Evolutionary conservation across 2,797 vertebrate species (phyloP), one percentile per base, ranked within the genome.

Genomic region (Hippoglossus hippoglossus): DNA sequence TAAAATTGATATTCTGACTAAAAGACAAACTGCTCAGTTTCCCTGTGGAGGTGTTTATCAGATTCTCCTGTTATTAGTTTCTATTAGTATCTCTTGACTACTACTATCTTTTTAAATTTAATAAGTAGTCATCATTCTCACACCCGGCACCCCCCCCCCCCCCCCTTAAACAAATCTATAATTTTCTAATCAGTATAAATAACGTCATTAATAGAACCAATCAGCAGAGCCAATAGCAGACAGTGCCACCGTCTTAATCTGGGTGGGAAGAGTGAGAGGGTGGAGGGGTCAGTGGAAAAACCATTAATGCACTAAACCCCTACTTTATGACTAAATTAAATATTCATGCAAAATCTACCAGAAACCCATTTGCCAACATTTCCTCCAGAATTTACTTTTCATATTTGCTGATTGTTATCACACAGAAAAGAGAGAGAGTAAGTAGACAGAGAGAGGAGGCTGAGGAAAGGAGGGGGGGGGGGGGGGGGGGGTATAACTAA

Each of bases 401-500:
- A 90, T 94, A 94, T 94, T 94, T 94, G 86, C 90, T 77, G 91
- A 94, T 92, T 80, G 88, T 92, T 93, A 92, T 93, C 87, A 82
- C 57, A 69, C 66, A 84, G 66, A 76, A 56, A 63, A 61, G 71
- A 56, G 63, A 67, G 39, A 22, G 62, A 76, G 73, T 31, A 57
- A 62, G 71, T 2, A 22, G 44, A 76, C 59, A 24, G 57, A 67
- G 63, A 62, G 53, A 75, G 18, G 71, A 71, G 31, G 53, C 28
- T 65, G 72, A 65, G 75, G 34, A 67, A 36, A 8, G 5, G 3
- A 15, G 2, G 5, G n/a, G 46, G n/a, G 11, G 11, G 51, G n/a
- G n/a, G n/a, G n/a, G n/a, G n/a, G 18, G 34, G n/a, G 11, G 11
- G 51, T 57, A 57, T 68, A 71, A 84, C 85, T 71, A 65, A 89